Conservation (phyloP, 1,140 invertebrate genomes). For the Plodia interpunctella region DNA sequence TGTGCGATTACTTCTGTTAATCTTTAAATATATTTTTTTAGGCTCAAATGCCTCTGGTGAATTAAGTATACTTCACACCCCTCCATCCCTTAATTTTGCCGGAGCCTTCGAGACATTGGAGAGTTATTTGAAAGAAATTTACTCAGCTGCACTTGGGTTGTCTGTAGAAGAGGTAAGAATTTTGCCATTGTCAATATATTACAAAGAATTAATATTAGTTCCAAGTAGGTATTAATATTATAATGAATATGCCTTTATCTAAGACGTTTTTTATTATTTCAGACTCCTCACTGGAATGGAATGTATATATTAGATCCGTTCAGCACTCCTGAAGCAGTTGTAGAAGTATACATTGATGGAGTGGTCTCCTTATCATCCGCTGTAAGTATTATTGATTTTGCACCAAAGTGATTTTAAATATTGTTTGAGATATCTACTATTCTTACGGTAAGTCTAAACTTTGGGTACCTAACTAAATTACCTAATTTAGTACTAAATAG, state of each 20-base stretch:
- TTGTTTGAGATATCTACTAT: too few relatives aligned
- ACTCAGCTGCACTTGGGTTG: slow-evolving; percentile 83
- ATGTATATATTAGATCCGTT: slow-evolving; percentile 85
- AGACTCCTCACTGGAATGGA: slow-evolving; percentile 84
- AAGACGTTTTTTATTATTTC: slow-evolving; percentile 33
- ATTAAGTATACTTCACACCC: slow-evolving; percentile 81
- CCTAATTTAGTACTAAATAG: too few relatives aligned
- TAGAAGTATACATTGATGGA: slow-evolving; percentile 85
- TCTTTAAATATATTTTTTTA: slow-evolving; percentile 56
- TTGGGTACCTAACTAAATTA: too few relatives aligned
- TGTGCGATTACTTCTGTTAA: slow-evolving; percentile 12
- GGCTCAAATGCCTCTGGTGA: slow-evolving; percentile 80
- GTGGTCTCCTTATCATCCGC: slow-evolving; percentile 73
- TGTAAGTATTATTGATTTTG: slow-evolving; percentile 37
- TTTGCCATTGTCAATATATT: too few relatives aligned
- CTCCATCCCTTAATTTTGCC: slow-evolving; percentile 81
- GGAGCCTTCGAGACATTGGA: slow-evolving; percentile 72
- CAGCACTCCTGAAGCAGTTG: slow-evolving; percentile 85
- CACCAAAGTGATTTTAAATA: not conserved
- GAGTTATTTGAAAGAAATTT: slow-evolving; percentile 84
- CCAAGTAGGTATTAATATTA: too few relatives aligned
- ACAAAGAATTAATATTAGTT: too few relatives aligned
- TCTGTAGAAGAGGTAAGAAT: slow-evolving; percentile 77
- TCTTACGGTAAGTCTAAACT: too few relatives aligned
- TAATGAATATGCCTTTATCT: slow-evolving; percentile 7